Conservation (phyloP, 2,797 vertebrate genomes). For the Gymnodraco acuticeps region DNA sequence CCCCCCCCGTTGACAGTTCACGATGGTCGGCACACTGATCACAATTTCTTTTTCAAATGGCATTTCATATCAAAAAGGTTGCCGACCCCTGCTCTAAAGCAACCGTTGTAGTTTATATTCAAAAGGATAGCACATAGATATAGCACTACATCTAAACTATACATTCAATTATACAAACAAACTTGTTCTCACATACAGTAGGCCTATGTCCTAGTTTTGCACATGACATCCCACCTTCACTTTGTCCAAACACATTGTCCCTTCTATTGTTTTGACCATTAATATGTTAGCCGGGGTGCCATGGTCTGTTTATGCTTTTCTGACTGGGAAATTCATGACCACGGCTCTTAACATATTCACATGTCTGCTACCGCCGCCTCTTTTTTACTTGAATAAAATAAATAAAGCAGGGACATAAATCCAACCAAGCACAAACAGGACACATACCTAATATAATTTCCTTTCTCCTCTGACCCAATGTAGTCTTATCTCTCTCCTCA, state of each 20-base stretch:
- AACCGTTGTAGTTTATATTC: slow-evolving; percentile 3
- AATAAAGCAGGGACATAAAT: slow-evolving; percentile 70
- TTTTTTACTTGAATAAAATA: slow-evolving; percentile 58
- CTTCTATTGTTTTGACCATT: slow-evolving; percentile 28
- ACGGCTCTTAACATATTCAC: slow-evolving; percentile 28
- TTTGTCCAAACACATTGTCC: neutral
- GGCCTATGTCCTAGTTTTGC: slow-evolving; percentile 9
- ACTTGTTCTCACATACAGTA: neutral
- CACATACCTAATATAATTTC: slow-evolving; percentile 76
- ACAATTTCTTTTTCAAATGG: no score
- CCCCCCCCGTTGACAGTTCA: no score
- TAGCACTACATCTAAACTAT: neutral
- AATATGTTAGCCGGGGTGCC: slow-evolving; percentile 9
- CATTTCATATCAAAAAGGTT: no score
- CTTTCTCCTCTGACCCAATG: slow-evolving; percentile 67
- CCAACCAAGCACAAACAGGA: slow-evolving; percentile 68
- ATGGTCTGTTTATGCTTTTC: slow-evolving; percentile 32
- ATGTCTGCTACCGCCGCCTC: slow-evolving; percentile 15
- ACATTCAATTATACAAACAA: neutral
- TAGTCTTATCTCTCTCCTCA: slow-evolving; percentile 73
- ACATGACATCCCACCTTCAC: neutral
- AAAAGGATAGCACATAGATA: neutral
- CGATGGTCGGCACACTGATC: no score
- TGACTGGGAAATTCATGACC: slow-evolving; percentile 32
- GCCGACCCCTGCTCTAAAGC: neutral